phyloP scores from a whole-genome alignment of 2,888 invertebrate species.

The Conistra vaccinii region DNA sequence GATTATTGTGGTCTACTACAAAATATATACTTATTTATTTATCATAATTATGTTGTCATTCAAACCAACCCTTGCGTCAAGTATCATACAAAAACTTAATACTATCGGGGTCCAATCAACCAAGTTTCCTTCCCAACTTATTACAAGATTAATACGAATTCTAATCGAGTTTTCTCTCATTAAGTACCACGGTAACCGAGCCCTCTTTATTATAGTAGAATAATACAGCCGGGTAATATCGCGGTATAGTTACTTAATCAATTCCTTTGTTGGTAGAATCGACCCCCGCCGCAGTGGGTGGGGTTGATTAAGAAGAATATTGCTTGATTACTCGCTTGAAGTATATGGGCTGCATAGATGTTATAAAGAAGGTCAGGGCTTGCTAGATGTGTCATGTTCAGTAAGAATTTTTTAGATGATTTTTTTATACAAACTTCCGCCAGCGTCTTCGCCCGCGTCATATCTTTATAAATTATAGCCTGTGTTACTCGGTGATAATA shows the following conservation, averaged over 20 bases:
- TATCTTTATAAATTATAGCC: no score
- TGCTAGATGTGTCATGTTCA: constrained; percentile 66
- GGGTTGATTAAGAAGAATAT: constrained; percentile 91
- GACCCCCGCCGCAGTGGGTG: constrained; percentile 87
- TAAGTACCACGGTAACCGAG: constrained; percentile 89
- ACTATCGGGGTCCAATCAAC: constrained; percentile 78
- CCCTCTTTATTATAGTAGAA: constrained; percentile 90
- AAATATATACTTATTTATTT: constrained; percentile 21
- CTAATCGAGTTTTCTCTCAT: constrained; percentile 91
- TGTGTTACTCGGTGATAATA: no score
- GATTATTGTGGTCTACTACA: background rate
- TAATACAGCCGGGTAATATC: constrained; percentile 89
- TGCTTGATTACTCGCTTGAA: constrained; percentile 89
- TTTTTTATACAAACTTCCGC: background rate
- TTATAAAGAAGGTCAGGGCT: constrained; percentile 64
- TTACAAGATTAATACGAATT: constrained; percentile 90
- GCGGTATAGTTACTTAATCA: constrained; percentile 90
- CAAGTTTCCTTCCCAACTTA: constrained; percentile 84
- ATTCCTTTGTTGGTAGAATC: constrained; percentile 90
- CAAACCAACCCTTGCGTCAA: constrained; percentile 62
- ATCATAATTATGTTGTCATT: constrained; percentile 33
- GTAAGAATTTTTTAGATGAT: background rate
- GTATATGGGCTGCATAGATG: constrained; percentile 84
- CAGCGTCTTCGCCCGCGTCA: no score
- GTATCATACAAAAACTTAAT: constrained; percentile 58